Base-by-base conservation (phyloP, 2,113 vertebrate species). In the Alexandromys fortis region DNA sequence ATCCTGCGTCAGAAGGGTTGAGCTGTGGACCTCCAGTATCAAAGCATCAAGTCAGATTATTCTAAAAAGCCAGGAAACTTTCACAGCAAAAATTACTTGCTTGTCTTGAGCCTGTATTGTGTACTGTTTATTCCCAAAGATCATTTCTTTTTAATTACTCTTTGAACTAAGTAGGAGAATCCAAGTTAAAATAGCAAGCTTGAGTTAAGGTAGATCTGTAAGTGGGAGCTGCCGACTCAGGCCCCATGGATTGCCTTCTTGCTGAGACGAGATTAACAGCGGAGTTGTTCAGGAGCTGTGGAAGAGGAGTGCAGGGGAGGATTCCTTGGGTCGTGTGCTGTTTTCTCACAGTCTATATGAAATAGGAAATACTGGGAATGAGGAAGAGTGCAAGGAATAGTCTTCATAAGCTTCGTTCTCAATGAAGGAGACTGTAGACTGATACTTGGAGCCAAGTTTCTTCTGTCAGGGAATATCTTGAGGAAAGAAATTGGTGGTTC, bases 81-180 rank as follows among this genome's bases (percentile, higher is more conserved):
- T 67, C 22, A 47, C 42, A 70, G 1, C 58, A 52, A 12, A 90
- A 91, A 73, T 92, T 52, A 30, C 6, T 55, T 78, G 47, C 47
- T 95, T 63, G 67, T 24, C 89, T 89, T 92, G 83, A 96, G 70
- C 45, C 79, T 81, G 81, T 72, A 75, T 30, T 96, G 75, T 96
- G 95, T 94, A 86, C 82, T 86, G 95, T 94, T 95, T 95, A 86
- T 95, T 97, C 91, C 90, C 67, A 45, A 88, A 96, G 88, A 73
- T 92, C 17, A 91, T 96, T 96, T 96, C 82, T 93, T 90, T 96
- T 92, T 94, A 83, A 96, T 94, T 86, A 86, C 75, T 96, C 95
- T 95, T 88, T 92, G 82, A 85, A 65, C 58, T 89, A 94, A 94
- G 90, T 10, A 5, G n/a, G 63, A 49, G 19, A 89, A 28, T 21